phyloP scores from a whole-genome alignment of 2,113 vertebrate species.

The Passer domesticus region DNA sequence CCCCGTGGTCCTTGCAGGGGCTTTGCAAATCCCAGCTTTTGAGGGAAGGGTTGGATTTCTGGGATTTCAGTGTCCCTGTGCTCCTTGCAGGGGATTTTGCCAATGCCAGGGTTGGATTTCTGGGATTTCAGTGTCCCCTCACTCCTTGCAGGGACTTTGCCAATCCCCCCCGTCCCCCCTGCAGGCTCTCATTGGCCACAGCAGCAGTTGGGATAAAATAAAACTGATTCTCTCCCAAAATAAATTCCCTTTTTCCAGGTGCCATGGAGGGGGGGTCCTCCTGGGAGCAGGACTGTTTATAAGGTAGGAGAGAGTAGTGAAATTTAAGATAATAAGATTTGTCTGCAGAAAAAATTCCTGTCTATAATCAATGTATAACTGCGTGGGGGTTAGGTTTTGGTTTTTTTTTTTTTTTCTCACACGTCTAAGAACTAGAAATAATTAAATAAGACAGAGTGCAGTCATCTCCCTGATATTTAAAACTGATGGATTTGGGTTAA shows the following conservation, averaged over 20 bases:
- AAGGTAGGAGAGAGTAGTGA: slow-evolving; percentile 76
- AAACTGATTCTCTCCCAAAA: slow-evolving; percentile 66
- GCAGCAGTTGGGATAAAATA: slow-evolving; percentile 64
- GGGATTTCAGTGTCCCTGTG: slow-evolving; percentile 73
- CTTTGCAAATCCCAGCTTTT: background rate
- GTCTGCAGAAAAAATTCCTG: slow-evolving; percentile 8
- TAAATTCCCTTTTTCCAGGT: slow-evolving; percentile 67
- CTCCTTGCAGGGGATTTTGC: slow-evolving; percentile 32
- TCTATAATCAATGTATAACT: background rate
- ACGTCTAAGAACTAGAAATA: background rate
- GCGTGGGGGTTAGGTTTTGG: background rate
- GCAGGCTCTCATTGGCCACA: slow-evolving; percentile 77
- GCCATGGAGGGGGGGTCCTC: slow-evolving; percentile 54
- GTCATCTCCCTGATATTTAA: background rate
- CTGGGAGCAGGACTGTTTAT: slow-evolving; percentile 63
- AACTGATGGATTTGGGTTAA: background rate
- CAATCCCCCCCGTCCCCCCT: background rate
- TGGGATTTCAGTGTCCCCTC: slow-evolving; percentile 68
- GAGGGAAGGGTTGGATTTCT: slow-evolving; percentile 36
- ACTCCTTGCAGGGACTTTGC: too few relatives aligned
- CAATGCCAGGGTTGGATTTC: slow-evolving; percentile 48
- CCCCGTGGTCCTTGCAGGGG: background rate
- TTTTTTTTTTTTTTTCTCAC: background rate
- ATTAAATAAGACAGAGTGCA: background rate
- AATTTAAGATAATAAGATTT: background rate